Evolutionary conservation across 2,888 invertebrate species (phyloP), one percentile per base, ranked within the genome.

Genomic region (Diplazon laetatorius): DNA sequence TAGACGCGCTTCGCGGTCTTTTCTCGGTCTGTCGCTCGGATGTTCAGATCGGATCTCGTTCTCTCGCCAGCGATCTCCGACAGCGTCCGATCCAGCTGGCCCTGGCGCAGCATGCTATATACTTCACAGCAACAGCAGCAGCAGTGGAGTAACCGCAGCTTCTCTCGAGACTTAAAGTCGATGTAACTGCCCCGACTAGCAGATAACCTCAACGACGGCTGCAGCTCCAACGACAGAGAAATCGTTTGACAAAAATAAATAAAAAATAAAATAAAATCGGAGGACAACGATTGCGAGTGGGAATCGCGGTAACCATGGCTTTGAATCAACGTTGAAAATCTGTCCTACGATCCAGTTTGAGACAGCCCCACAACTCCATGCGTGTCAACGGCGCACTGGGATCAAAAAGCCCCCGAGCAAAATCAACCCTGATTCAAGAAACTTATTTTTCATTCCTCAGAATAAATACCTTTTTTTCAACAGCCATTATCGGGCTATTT

Each of bases 41-140:
- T n/a, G n/a, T n/a, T 85, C 85, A 87, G 89, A 89, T 89, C 88
- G 82, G 84, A 89, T 86, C 83, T 70, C 66, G 77, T 81, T 66
- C 39, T 52, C 66, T 52, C 66, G 52, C 42, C 25, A 72, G 76
- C 74, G 80, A 80, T 74, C 72, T 65, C 59, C 72, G 70, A n/a
- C n/a, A 55, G 65, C 60, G 66, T 46, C 52, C 70, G 37, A 39
- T 25, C 25, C 9, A 50, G 16, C 55, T 62, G 52, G 52, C 46
- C 65, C 62, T 52, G 63, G 22, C 22, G 6, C 39, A 20, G 50
- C 50, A 18, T 39, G 63, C 48, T 52, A 55, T n/a, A n/a, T 55
- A 35, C 25, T 44, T 20, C 42, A 30, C 35, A 55, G 46, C 55
- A 25, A 14, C 35, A 62, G 55, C 55, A 25, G 20, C 69, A 35